Conservation (phyloP, 2,797 vertebrate genomes). For the Miichthys miiuy region DNA sequence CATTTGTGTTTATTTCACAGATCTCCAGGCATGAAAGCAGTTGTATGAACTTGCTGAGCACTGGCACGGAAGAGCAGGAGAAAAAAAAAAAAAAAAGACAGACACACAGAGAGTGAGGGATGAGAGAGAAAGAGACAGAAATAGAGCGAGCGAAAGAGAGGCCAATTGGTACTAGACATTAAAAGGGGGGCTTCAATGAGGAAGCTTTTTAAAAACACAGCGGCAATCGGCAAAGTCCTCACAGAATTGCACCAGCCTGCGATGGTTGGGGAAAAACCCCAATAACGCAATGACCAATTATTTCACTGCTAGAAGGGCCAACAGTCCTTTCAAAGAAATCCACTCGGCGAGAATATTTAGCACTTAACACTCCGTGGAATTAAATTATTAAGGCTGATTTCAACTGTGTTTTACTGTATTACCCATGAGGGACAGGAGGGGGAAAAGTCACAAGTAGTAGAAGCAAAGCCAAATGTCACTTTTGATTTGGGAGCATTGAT, state of each 20-base stretch:
- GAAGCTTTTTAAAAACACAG: constrained; percentile 66
- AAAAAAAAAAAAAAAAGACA: constrained; percentile 41
- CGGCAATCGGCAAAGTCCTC: constrained; percentile 53
- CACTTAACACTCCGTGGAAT: constrained; percentile 45
- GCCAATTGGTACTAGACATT: constrained; percentile 66
- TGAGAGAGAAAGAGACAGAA: constrained; percentile 53
- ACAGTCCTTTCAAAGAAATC: constrained; percentile 61
- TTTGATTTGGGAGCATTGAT: constrained; percentile 16
- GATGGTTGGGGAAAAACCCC: constrained; percentile 53
- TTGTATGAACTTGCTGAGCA: constrained; percentile 65
- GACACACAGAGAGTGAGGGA: constrained; percentile 37
- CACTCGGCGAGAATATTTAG: constrained; percentile 62
- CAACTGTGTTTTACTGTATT: constrained; percentile 17
- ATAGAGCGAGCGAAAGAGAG: constrained; percentile 45
- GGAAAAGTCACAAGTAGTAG: neutral
- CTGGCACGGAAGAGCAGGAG: constrained; percentile 52
- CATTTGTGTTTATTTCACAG: constrained; percentile 73
- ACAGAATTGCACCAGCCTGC: constrained; percentile 42
- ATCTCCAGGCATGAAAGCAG: constrained; percentile 70
- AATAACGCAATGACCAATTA: constrained; percentile 71
- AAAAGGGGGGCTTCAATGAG: constrained; percentile 48
- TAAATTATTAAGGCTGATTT: constrained; percentile 58
- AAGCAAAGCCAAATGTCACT: constrained; percentile 1
- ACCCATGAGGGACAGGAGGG: neutral
- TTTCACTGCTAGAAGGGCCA: constrained; percentile 69